Percentiles rank a stretch among this genome's conserved stretches.
phyloP scores from a whole-genome alignment of 1,140 invertebrate species.

The Scaptomyza montana region DNA sequence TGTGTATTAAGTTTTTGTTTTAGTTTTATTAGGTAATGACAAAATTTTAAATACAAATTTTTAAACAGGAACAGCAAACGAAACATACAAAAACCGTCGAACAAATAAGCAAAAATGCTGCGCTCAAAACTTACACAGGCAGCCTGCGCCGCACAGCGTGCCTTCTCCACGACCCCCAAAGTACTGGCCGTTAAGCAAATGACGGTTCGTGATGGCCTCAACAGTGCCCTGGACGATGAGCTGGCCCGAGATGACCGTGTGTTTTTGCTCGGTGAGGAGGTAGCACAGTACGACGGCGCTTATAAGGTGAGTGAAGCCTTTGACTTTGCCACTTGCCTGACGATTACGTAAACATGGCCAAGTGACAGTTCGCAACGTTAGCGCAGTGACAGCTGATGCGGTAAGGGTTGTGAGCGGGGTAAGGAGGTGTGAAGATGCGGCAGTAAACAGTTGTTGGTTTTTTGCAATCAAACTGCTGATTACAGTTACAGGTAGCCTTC shows the following conservation, averaged over 20 bases:
- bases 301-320: slow-evolving; percentile 91
- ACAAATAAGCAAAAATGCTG: slow-evolving; percentile 51
- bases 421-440: background rate
- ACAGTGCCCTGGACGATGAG: slow-evolving; percentile 98
- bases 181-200: slow-evolving; percentile 88
- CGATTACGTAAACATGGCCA: slow-evolving; percentile 81
- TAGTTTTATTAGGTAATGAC: slow-evolving; percentile 35
- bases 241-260: slow-evolving; percentile 97
- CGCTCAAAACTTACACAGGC: slow-evolving; percentile 60
- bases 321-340: slow-evolving; percentile 28
- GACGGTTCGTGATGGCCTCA: slow-evolving; percentile 98
- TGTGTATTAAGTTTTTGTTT: slow-evolving; percentile 35
- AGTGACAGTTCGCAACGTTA: slow-evolving; percentile 49
- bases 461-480: slow-evolving; percentile 49
- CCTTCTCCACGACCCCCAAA: slow-evolving; percentile 86
- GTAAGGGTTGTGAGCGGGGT: background rate
- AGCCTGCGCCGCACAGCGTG: slow-evolving; percentile 81
- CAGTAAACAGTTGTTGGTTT: slow-evolving; percentile 23
- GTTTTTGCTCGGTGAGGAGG: slow-evolving; percentile 98
- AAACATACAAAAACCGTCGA: slow-evolving; percentile 20
- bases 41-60: slow-evolving; percentile 25
- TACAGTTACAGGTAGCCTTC: slow-evolving; percentile 23
- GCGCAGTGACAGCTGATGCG: slow-evolving; percentile 59
- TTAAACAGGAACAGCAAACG: slow-evolving; percentile 8
- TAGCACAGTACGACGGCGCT: slow-evolving; percentile 99